A percentile compares a stretch with the other conserved stretches of the same genome.
Evolutionary conservation across 2,797 vertebrate species (phyloP).

Genomic region (Tarsius wallacei): DNA sequence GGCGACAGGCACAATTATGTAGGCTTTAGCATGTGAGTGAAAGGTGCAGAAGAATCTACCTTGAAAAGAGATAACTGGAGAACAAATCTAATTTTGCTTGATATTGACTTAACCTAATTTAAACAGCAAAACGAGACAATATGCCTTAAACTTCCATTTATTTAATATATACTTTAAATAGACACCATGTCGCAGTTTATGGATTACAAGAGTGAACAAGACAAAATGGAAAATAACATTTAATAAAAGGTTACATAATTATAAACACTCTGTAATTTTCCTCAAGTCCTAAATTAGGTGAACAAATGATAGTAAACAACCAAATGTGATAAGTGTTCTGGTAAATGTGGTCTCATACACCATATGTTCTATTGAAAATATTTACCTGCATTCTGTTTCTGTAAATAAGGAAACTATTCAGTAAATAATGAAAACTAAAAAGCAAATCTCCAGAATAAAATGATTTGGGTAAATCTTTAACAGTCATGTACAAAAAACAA

Average conservation of each 20-base stretch:
- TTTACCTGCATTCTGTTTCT: neutral
- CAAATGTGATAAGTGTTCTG: neutral
- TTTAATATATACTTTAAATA: neutral
- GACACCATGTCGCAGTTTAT: neutral
- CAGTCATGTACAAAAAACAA: neutral
- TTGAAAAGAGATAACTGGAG: neutral
- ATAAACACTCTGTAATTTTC: constrained; percentile 1
- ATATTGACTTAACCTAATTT: neutral
- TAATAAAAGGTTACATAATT: constrained; percentile 2
- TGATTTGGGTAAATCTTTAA: neutral
- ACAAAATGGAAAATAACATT: neutral
- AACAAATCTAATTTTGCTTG: neutral
- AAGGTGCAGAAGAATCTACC: neutral
- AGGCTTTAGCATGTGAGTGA: neutral
- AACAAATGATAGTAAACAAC: neutral
- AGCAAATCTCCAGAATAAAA: neutral
- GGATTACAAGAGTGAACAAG: neutral
- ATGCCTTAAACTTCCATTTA: neutral
- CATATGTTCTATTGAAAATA: neutral
- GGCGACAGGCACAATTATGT: neutral
- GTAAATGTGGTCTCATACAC: neutral
- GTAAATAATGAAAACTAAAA: constrained; percentile 19
- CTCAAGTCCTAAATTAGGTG: neutral
- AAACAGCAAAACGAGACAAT: neutral
- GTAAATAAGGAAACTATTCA: neutral